Evolutionary conservation across 2,113 vertebrate genomes (phyloP).

Genomic region (Triplophysa tibetana): DNA sequence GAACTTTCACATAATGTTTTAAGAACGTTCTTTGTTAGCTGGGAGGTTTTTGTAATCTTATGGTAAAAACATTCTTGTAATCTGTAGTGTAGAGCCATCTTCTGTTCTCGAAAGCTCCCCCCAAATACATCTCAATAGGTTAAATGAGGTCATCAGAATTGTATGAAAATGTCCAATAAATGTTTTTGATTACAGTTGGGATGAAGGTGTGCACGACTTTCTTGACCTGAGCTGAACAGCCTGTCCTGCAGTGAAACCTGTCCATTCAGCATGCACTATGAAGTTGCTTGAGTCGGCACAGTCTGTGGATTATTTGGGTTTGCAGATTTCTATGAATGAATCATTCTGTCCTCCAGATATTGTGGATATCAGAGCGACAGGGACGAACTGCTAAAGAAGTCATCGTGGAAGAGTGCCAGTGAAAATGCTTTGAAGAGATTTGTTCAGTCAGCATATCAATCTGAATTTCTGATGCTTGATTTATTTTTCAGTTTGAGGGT

Average conservation of each 20-base stretch:
- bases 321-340: constrained; percentile 67
- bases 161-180: no score
- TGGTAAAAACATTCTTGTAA: no score
- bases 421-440: constrained; percentile 36
- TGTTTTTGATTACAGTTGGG: no score
- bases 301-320: constrained; percentile 62
- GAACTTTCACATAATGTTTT: no score
- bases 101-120: no score
- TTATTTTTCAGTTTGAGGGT: constrained; percentile 21
- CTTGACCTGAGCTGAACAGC: no score
- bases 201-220: no score
- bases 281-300: not conserved
- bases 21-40: no score
- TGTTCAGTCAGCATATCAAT: constrained; percentile 33
- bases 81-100: no score
- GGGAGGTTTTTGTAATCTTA: no score
- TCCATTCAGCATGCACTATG: not conserved
- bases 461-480: not conserved
- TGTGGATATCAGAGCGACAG: constrained; percentile 46
- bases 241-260: constrained; percentile 4
- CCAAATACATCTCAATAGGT: no score
- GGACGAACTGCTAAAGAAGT: constrained; percentile 47
- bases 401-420: constrained; percentile 49
- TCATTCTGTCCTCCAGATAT: constrained; percentile 61
- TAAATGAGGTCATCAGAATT: no score